Evolutionary conservation across 53 echinoderm and acorn worm genomes (phyloP).

Genomic region (Arbacia lixula): DNA sequence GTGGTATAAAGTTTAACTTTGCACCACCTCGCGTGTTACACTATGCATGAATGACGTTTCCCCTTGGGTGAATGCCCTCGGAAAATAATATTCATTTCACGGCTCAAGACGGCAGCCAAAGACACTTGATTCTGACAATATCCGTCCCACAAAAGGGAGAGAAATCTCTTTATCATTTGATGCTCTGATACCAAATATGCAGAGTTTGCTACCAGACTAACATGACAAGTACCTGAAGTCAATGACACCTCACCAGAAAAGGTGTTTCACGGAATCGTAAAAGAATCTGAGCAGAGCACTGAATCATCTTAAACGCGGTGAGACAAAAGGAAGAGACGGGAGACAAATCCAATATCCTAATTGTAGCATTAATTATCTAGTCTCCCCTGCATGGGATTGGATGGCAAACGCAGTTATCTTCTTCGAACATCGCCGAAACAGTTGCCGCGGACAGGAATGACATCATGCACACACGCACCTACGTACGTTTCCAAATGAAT

Average conservation of each 20-base stretch:
- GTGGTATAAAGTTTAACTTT: no score
- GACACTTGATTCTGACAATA: no score
- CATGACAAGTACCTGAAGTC: conserved; percentile 22
- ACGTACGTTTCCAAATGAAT: not conserved
- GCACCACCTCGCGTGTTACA: no score
- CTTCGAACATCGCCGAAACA: not conserved
- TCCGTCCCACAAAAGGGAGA: no score
- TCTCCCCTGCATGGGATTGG: conserved; percentile 30
- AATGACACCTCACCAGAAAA: conserved; percentile 9
- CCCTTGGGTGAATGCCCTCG: conserved; percentile 42
- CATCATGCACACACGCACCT: conserved; percentile 29
- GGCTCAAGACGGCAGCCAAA: no score
- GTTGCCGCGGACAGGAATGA: conserved; percentile 40
- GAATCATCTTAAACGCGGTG: not conserved
- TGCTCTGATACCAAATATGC: no score
- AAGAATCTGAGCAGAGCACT: conserved; percentile 4
- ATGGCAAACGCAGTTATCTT: conserved; percentile 10
- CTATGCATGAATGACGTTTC: no score
- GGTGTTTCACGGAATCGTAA: not conserved
- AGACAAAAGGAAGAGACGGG: not conserved
- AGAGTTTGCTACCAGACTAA: conserved; percentile 21
- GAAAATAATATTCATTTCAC: no score
- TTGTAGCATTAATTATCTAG: conserved; percentile 20
- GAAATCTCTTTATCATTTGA: no score
- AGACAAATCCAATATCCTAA: conserved; percentile 18